Percentiles rank a stretch among this genome's conserved stretches.
Evolutionary conservation across 37 sponge, comb jelly and placozoan species (phyloP).

Genomic region (Amphimedon queenslandica): DNA sequence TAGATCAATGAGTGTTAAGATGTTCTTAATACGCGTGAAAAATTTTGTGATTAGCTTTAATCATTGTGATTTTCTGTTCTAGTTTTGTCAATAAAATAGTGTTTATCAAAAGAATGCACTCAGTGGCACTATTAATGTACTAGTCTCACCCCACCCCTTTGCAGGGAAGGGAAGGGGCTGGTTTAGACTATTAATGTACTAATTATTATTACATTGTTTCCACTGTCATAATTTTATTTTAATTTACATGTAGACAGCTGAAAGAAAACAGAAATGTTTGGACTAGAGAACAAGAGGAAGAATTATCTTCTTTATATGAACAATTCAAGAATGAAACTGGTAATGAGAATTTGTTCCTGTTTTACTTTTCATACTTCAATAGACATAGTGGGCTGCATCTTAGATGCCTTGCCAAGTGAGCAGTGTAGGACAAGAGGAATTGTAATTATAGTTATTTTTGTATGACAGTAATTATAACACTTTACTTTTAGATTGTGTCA

Average conservation of each 20-base stretch:
- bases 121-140: no score
- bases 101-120: no score
- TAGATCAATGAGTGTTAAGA: no score
- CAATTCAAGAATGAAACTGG: constrained; percentile 57
- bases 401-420: constrained; percentile 49
- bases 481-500: constrained; percentile 38
- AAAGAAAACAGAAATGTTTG: constrained; percentile 31
- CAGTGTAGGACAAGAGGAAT: constrained; percentile 23
- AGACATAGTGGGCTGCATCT: constrained; percentile 72
- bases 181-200: neutral
- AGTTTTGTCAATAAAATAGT: no score
- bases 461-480: neutral
- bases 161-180: no score
- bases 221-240: neutral
- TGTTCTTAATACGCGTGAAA: no score
- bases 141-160: no score
- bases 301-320: constrained; percentile 51
- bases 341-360: constrained; percentile 20
- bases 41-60: no score
- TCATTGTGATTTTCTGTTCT: no score
- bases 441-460: neutral
- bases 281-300: constrained; percentile 75
- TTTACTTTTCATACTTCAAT: neutral
- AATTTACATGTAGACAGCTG: no score
- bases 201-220: neutral